Evolutionary conservation across 1,140 invertebrate genomes (phyloP).

Genomic region (Antheraea mylitta): DNA sequence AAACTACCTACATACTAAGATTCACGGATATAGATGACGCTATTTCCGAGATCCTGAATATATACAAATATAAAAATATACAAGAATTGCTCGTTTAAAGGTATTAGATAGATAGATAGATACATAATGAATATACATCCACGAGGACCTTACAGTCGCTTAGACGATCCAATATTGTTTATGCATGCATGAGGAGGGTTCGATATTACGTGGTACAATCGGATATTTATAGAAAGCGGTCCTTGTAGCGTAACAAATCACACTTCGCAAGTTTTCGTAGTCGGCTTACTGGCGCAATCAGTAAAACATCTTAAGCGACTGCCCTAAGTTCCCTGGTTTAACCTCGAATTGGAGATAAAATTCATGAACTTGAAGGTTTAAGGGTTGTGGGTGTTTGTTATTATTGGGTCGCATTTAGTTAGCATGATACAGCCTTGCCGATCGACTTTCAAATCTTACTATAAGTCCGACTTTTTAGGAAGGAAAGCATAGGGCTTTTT

Average conservation of each 20-base stretch:
- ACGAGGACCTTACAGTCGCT: background rate
- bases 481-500: too few species aligned
- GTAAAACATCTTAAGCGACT: background rate
- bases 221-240: conserved; percentile 1
- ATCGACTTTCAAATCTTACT: too few species aligned
- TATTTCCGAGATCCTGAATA: too few species aligned
- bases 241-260: conserved; percentile 1
- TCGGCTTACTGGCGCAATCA: background rate
- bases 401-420: background rate
- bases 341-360: background rate
- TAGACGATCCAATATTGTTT: conserved; percentile 3
- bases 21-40: too few species aligned
- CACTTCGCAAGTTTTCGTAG: background rate
- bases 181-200: conserved; percentile 1
- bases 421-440: too few species aligned
- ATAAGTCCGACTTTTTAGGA: too few species aligned
- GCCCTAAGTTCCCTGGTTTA: background rate
- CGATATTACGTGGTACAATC: background rate
- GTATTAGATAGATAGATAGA: too few species aligned
- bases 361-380: background rate
- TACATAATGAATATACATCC: background rate
- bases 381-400: background rate
- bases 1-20: too few species aligned
- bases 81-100: too few species aligned
- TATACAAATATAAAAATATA: too few species aligned